Conservation (phyloP, 2,888 invertebrate genomes). For the Rhogogaster chlorosoma region DNA sequence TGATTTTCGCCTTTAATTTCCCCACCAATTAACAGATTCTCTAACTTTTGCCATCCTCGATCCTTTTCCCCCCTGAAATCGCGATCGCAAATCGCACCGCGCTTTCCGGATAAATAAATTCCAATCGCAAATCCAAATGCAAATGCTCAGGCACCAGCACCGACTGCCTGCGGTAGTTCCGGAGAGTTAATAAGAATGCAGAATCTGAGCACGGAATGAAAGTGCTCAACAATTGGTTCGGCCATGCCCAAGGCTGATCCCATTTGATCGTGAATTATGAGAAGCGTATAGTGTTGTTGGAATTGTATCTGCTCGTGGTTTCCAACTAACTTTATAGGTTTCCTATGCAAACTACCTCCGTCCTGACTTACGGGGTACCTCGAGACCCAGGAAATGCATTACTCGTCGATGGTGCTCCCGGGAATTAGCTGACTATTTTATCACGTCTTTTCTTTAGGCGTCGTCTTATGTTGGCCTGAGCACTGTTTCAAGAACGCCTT, state of each 20-base stretch:
- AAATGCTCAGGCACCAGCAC: neutral
- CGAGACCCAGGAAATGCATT: constrained; percentile 38
- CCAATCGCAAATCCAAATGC: constrained; percentile 31
- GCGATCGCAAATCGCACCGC: neutral
- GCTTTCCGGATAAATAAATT: constrained; percentile 27
- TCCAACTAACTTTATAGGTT: constrained; percentile 46
- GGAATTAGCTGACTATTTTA: constrained; percentile 32
- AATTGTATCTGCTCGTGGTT: constrained; percentile 37
- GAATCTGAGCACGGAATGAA: constrained; percentile 46
- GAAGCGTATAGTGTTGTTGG: constrained; percentile 32
- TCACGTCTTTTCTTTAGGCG: too few relatives aligned
- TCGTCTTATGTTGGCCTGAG: neutral
- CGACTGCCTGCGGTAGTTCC: constrained; percentile 3
- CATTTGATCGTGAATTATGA: constrained; percentile 45
- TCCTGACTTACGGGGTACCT: constrained; percentile 47
- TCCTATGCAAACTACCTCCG: constrained; percentile 43
- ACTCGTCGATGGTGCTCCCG: constrained; percentile 27
- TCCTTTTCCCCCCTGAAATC: neutral
- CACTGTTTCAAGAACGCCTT: neutral
- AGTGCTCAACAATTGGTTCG: constrained; percentile 46
- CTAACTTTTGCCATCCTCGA: neutral
- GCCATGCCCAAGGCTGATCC: constrained; percentile 22
- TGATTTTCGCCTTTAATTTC: neutral
- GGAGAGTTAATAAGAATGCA: constrained; percentile 43
- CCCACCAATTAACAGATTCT: neutral